These are phyloP conservation scores for Microplitis mediator DNA, from an alignment of 1,140 invertebrate genomes.

Conservation along the genomic window DNA sequence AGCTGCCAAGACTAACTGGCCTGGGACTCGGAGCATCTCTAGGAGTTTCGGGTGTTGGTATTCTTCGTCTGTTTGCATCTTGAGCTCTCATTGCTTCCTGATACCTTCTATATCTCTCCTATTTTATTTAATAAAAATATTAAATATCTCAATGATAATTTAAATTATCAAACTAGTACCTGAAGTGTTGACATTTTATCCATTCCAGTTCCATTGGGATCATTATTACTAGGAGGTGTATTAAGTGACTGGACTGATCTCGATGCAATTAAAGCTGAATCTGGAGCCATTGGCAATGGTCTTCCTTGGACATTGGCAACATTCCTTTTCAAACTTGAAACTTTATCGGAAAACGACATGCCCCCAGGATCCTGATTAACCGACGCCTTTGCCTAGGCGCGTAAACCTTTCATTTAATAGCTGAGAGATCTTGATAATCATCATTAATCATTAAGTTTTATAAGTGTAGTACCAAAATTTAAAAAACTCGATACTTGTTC, in stretches of 20 bases:
- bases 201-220: slow-evolving; percentile 36
- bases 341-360: slow-evolving; percentile 17
- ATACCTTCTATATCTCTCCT: slow-evolving; percentile 71
- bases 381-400: slow-evolving; percentile 22
- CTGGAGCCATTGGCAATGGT: slow-evolving; percentile 46
- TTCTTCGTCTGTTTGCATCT: slow-evolving; percentile 52
- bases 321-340: slow-evolving; percentile 20
- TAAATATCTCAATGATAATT: too few relatives aligned
- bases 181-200: slow-evolving; percentile 60
- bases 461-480: neutral
- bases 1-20: slow-evolving; percentile 39
- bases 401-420: slow-evolving; percentile 26
- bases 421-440: neutral
- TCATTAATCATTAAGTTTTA: too few relatives aligned
- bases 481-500: neutral
- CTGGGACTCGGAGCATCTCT: slow-evolving; percentile 39
- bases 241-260: slow-evolving; percentile 40
- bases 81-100: slow-evolving; percentile 66
- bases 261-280: slow-evolving; percentile 25
- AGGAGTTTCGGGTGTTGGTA: slow-evolving; percentile 33
- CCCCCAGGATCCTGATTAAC: slow-evolving; percentile 18
- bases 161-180: slow-evolving; percentile 32
- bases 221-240: slow-evolving; percentile 8
- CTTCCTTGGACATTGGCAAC: slow-evolving; percentile 30
- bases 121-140: too few relatives aligned